Evolutionary conservation across 1,140 invertebrate genomes (phyloP).

Genomic region (Trichogramma pretiosum): DNA sequence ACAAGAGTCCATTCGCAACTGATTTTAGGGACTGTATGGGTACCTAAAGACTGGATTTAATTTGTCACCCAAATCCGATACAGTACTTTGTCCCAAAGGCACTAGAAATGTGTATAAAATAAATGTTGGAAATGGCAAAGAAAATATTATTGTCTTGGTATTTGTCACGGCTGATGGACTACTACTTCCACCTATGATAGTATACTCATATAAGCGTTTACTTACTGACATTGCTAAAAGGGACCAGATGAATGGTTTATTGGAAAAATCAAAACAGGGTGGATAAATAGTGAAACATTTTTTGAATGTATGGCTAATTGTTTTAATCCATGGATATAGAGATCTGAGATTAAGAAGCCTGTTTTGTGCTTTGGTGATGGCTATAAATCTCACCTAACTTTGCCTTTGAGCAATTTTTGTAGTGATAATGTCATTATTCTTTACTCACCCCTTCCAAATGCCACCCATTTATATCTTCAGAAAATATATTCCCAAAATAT

Average conservation of each 20-base stretch:
- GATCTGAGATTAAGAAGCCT: constrained; percentile 23
- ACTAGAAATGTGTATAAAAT: constrained; percentile 28
- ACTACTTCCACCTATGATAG: constrained; percentile 23
- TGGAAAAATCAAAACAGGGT: constrained; percentile 33
- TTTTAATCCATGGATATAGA: constrained; percentile 24
- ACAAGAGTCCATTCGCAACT: not conserved
- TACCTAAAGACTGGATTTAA: constrained; percentile 23
- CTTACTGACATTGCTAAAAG: constrained; percentile 15
- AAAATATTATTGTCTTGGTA: constrained; percentile 30
- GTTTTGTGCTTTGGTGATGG: constrained; percentile 35
- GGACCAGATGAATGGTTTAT: constrained; percentile 26
- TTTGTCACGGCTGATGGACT: constrained; percentile 21
- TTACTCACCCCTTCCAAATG: constrained; percentile 30
- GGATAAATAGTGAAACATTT: constrained; percentile 39
- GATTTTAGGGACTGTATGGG: not conserved
- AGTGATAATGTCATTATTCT: constrained; percentile 26
- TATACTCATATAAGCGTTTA: constrained; percentile 24
- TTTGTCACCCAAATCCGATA: constrained; percentile 22
- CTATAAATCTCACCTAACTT: constrained; percentile 29
- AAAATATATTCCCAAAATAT: too few species aligned
- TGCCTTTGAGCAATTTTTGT: constrained; percentile 23
- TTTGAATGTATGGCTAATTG: constrained; percentile 32
- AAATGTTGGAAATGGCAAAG: constrained; percentile 26
- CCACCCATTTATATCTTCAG: too few species aligned
- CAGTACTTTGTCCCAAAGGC: constrained; percentile 29